These are phyloP conservation scores for Trilocha varians DNA, from an alignment of 2,888 invertebrate species.

Conservation along the genomic window DNA sequence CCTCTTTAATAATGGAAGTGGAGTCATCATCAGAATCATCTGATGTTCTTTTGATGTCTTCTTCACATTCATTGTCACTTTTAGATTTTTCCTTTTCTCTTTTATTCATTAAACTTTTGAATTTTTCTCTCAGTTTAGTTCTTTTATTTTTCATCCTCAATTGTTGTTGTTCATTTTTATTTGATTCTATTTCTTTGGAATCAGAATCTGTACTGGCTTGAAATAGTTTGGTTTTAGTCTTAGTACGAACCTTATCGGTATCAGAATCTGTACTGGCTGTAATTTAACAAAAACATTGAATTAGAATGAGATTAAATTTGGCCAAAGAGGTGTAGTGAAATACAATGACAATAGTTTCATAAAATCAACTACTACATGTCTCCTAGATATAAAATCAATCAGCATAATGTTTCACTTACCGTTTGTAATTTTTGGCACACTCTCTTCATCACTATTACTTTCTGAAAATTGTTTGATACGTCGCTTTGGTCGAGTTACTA, in stretches of 20 bases:
- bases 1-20: conserved; percentile 44
- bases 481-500: conserved; percentile 22
- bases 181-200: conserved; percentile 8
- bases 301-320: neutral
- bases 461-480: conserved; percentile 34
- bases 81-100: conserved; percentile 17
- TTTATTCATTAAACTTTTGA: conserved; percentile 35
- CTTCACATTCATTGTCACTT: conserved; percentile 10
- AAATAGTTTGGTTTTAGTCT: conserved; percentile 6
- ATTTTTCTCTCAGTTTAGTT: conserved; percentile 46
- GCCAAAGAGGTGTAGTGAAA: too few species aligned
- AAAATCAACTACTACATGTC: too few species aligned
- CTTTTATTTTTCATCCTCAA: conserved; percentile 42
- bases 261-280: conserved; percentile 9
- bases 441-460: conserved; percentile 26
- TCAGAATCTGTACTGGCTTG: conserved; percentile 14
- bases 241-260: conserved; percentile 10
- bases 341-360: too few species aligned
- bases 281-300: neutral
- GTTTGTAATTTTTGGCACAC: neutral
- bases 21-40: conserved; percentile 24
- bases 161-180: conserved; percentile 31
- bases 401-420: neutral
- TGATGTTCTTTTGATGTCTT: conserved; percentile 12
- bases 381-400: neutral